phyloP scores from a whole-genome alignment of 2,113 vertebrate species.

The Bufo gargarizans region DNA sequence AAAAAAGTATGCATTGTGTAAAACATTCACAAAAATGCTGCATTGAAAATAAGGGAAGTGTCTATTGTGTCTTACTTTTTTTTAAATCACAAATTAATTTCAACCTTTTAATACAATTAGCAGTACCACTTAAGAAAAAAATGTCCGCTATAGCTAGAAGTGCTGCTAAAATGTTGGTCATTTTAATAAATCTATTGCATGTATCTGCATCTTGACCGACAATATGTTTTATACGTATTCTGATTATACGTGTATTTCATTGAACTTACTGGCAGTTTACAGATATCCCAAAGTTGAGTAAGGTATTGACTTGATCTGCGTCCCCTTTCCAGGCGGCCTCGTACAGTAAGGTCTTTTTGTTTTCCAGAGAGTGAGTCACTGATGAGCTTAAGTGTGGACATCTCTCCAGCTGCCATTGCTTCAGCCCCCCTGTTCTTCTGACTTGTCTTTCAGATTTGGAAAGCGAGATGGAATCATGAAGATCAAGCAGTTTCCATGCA shows the following conservation, averaged over 20 bases:
- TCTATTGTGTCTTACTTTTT: background rate
- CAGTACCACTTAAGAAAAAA: background rate
- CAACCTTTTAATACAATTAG: background rate
- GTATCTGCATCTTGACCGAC: background rate
- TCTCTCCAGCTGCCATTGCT: conserved; percentile 60
- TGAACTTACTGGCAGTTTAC: conserved; percentile 65
- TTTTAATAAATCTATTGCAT: background rate
- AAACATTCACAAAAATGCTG: background rate
- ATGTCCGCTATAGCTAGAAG: background rate
- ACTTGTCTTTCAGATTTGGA: conserved; percentile 59
- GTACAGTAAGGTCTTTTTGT: conserved; percentile 62
- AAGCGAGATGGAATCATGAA: conserved; percentile 66
- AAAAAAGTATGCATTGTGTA: background rate
- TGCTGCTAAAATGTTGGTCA: background rate
- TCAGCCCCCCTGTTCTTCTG: conserved; percentile 45
- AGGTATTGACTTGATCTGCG: conserved; percentile 62
- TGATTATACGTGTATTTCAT: background rate
- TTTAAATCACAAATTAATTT: background rate
- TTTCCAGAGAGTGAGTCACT: conserved; percentile 41
- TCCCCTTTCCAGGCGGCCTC: conserved; percentile 63
- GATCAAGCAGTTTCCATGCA: conserved; percentile 64
- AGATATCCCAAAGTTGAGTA: conserved; percentile 62
- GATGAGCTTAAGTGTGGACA: conserved; percentile 56
- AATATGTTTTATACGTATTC: background rate
- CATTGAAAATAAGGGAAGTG: background rate